These are phyloP conservation scores for Chironomus striatipennis DNA, from an alignment of 1,140 invertebrate genomes.

Conservation along the genomic window DNA sequence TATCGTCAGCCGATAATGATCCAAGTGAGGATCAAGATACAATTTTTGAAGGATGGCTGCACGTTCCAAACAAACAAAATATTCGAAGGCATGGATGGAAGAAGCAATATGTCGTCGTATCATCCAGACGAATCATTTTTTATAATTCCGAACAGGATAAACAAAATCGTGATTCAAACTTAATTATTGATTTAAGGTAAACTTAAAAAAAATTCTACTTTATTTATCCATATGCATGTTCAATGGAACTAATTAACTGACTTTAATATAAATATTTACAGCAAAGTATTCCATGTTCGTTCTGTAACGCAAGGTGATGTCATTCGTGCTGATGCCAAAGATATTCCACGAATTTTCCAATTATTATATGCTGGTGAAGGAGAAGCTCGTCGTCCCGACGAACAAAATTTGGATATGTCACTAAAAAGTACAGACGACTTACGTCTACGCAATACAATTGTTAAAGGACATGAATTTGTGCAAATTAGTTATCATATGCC, in stretches of 20 bases:
- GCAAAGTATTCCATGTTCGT: conserved; percentile 97
- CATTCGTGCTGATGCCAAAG: conserved; percentile 94
- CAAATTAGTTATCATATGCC: conserved; percentile 97
- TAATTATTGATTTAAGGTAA: conserved; percentile 91
- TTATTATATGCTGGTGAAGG: conserved; percentile 89
- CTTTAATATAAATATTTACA: conserved; percentile 43
- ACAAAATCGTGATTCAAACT: conserved; percentile 80
- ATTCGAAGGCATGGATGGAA: conserved; percentile 93
- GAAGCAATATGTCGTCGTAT: conserved; percentile 94
- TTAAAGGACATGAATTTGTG: conserved; percentile 93
- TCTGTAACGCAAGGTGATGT: conserved; percentile 98
- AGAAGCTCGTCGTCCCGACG: conserved; percentile 76
- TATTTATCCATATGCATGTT: background rate
- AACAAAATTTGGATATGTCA: conserved; percentile 43
- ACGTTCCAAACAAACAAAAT: conserved; percentile 91
- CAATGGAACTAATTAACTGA: conserved; percentile 16
- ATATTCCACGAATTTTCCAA: conserved; percentile 98
- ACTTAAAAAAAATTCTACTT: no score
- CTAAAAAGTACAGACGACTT: conserved; percentile 53
- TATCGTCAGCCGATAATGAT: conserved; percentile 82
- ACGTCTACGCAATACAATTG: conserved; percentile 61
- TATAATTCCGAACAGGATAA: conserved; percentile 94
- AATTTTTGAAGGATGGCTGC: conserved; percentile 90
- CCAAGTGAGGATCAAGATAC: conserved; percentile 63
- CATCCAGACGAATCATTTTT: conserved; percentile 94